Evolutionary conservation across 2,888 invertebrate species (phyloP).

Genomic region (Amphiduros pacificus): DNA sequence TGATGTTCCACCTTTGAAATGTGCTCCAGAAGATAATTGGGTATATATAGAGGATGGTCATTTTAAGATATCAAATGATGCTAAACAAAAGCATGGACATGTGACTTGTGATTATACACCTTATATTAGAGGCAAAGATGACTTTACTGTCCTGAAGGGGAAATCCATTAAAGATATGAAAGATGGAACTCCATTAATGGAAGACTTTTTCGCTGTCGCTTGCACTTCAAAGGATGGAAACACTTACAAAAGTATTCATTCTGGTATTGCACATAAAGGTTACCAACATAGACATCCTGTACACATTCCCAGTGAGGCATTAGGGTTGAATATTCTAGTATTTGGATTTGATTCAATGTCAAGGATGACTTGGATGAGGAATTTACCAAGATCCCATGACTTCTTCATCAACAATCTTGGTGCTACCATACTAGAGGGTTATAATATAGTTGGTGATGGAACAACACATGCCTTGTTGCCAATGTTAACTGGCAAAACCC

Average conservation of each 20-base stretch:
- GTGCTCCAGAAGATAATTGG: constrained; percentile 73
- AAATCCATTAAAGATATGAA: not conserved
- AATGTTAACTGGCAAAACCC: constrained; percentile 17
- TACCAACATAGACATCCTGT: not conserved
- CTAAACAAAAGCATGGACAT: constrained; percentile 61
- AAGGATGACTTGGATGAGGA: constrained; percentile 64
- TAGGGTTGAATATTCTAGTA: constrained; percentile 64
- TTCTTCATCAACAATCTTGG: constrained; percentile 44
- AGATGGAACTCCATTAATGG: constrained; percentile 14
- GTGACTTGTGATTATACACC: constrained; percentile 65
- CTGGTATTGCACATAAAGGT: constrained; percentile 60
- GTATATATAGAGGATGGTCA: constrained; percentile 72
- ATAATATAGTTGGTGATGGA: constrained; percentile 25
- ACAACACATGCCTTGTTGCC: constrained; percentile 22
- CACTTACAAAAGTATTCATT: constrained; percentile 70
- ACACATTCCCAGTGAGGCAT: not conserved
- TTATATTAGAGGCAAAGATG: constrained; percentile 5
- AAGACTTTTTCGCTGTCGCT: constrained; percentile 27
- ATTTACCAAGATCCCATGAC: constrained; percentile 44
- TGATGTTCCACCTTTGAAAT: constrained; percentile 68
- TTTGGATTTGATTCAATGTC: constrained; percentile 87
- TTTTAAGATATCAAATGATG: constrained; percentile 63
- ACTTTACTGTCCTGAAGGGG: constrained; percentile 13
- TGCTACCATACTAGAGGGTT: constrained; percentile 37
- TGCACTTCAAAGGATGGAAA: constrained; percentile 32